Percentiles rank a stretch among this genome's conserved stretches.
These are phyloP conservation scores for Napeogenes inachia DNA, from an alignment of 2,888 invertebrate species.

Conservation along the genomic window DNA sequence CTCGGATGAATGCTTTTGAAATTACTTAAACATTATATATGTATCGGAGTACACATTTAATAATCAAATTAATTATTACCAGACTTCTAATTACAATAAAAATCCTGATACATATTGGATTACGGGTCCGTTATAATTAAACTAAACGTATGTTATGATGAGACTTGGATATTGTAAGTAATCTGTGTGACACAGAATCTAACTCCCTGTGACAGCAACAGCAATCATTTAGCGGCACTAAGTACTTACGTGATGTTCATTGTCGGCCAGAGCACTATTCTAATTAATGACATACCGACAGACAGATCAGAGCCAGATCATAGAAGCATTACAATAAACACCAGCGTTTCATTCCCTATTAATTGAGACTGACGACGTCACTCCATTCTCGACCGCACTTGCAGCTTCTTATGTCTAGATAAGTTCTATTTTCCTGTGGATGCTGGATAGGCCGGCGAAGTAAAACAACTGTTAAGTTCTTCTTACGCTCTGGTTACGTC, in stretches of 20 bases:
- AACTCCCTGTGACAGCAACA: background rate
- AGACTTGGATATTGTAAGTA: background rate
- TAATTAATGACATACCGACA: conserved; percentile 3
- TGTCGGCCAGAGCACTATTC: conserved; percentile 3
- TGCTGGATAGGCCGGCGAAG: conserved; percentile 14
- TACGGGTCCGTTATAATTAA: background rate
- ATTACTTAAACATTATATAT: no score
- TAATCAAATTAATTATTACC: no score
- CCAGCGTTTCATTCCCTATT: conserved; percentile 46
- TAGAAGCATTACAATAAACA: conserved; percentile 40
- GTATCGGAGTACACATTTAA: no score
- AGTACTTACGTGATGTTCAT: conserved; percentile 1
- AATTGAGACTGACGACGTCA: conserved; percentile 48
- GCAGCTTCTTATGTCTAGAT: conserved; percentile 33
- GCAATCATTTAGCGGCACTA: conserved; percentile 1
- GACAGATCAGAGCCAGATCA: conserved; percentile 13
- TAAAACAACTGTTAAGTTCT: conserved; percentile 38
- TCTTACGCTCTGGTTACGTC: conserved; percentile 58
- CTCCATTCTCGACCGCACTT: conserved; percentile 21
- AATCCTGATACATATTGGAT: no score
- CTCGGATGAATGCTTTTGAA: no score
- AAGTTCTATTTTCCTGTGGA: conserved; percentile 38
- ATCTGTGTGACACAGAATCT: background rate
- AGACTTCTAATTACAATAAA: no score
- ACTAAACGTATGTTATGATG: background rate